These are phyloP conservation scores for Turritopsis dohrnii DNA, from an alignment of 30 jellyfish, hydroid and myxozoan species.

Conservation along the genomic window DNA sequence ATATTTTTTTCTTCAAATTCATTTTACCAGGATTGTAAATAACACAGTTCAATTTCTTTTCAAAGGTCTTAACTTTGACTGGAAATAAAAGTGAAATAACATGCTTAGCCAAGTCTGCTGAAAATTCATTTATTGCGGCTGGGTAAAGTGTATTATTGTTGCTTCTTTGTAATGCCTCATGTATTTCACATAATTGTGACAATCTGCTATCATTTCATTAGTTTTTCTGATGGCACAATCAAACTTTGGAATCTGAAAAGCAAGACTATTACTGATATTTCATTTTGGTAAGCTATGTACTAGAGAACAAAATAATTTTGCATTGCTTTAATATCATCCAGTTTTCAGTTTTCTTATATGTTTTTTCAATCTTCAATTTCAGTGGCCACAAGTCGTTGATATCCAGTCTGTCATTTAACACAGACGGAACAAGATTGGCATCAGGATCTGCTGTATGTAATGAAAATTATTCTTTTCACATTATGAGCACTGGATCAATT, in stretches of 20 bases:
- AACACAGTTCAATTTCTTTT: too few species aligned
- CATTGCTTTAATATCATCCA: background rate
- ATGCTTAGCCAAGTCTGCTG: slow-evolving; percentile 49
- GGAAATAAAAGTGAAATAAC: slow-evolving; percentile 85
- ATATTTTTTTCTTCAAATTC: too few species aligned
- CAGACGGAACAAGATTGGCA: slow-evolving; percentile 73
- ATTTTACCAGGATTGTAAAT: too few species aligned
- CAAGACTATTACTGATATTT: slow-evolving; percentile 49
- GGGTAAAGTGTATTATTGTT: slow-evolving; percentile 52
- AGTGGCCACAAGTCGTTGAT: slow-evolving; percentile 98
- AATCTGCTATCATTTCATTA: background rate
- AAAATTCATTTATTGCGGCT: slow-evolving; percentile 54
- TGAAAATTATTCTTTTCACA: too few species aligned
- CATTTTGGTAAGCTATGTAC: slow-evolving; percentile 58
- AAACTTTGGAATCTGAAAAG: slow-evolving; percentile 77
- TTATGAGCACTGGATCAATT: too few species aligned
- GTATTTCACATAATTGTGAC: background rate
- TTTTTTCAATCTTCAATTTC: slow-evolving; percentile 2
- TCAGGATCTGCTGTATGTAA: slow-evolving; percentile 96
- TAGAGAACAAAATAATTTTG: too few species aligned
- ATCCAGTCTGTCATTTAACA: slow-evolving; percentile 82
- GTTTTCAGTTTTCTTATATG: background rate
- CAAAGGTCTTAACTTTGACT: slow-evolving; percentile 54
- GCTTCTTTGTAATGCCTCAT: background rate
- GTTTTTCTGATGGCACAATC: slow-evolving; percentile 85